A percentile compares a stretch with the other conserved stretches of the same genome.
These are phyloP conservation scores for Sciurus niger DNA, from an alignment of 2,113 vertebrate genomes.

Conservation along the genomic window DNA sequence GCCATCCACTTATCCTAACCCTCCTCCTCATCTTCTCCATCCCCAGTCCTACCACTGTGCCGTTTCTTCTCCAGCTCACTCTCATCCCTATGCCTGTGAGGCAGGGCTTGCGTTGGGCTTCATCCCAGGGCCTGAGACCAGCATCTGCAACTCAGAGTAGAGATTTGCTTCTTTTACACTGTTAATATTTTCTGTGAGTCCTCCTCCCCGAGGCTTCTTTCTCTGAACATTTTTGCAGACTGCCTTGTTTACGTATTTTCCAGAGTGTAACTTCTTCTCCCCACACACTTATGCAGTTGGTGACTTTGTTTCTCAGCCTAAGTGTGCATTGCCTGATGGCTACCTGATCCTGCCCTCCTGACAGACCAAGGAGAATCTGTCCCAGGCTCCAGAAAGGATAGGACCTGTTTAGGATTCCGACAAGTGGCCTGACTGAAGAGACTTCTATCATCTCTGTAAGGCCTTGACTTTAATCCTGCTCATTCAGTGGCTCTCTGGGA, in stretches of 20 bases:
- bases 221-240: neutral
- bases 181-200: neutral
- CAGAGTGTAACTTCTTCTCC: neutral
- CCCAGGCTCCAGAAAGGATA: neutral
- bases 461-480: neutral
- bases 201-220: neutral
- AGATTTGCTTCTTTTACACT: slow-evolving; percentile 30
- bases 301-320: neutral
- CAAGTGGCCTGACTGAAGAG: neutral
- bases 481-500: neutral
- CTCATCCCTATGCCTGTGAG: neutral
- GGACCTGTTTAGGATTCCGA: neutral
- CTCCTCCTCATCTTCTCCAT: neutral
- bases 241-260: slow-evolving; percentile 1
- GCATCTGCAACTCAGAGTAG: neutral
- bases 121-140: neutral
- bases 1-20: neutral
- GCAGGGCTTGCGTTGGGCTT: neutral
- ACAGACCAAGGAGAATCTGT: neutral
- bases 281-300: neutral
- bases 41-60: neutral
- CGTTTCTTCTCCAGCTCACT: slow-evolving; percentile 22
- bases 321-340: neutral
- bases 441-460: neutral
- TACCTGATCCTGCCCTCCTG: neutral